A percentile compares a stretch with the other conserved stretches of the same genome.
phyloP scores from a whole-genome alignment of 2,797 vertebrate species.

The Pipistrellus pygmaeus region DNA sequence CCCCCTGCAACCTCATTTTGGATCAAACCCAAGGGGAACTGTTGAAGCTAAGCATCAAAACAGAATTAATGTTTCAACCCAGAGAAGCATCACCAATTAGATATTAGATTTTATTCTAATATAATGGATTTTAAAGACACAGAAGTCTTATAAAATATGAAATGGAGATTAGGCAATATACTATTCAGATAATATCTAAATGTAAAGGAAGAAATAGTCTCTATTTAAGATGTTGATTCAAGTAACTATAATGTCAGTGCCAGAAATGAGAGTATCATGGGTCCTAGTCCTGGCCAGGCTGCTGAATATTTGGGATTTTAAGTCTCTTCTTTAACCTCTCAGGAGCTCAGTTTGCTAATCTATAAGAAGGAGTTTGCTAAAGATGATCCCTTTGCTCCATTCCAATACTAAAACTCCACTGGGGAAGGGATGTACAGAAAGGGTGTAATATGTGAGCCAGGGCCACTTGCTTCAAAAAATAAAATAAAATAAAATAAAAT shows the following conservation, averaged over 20 bases:
- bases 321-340: conserved; percentile 20
- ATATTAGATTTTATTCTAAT: conserved; percentile 43
- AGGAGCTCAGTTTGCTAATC: not conserved
- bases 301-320: conserved; percentile 45
- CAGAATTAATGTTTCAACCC: not conserved
- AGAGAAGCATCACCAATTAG: not conserved
- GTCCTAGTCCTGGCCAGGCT: not conserved
- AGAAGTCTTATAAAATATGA: not conserved
- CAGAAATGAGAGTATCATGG: conserved; percentile 1
- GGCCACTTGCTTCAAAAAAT: not conserved
- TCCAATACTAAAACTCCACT: not conserved
- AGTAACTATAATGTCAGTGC: not conserved
- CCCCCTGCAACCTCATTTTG: conserved; percentile 46
- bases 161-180: not conserved
- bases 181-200: not conserved
- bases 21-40: conserved; percentile 67
- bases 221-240: conserved; percentile 32
- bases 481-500: not conserved
- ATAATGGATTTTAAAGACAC: conserved; percentile 43
- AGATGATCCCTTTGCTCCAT: not conserved
- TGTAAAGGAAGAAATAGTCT: conserved; percentile 23
- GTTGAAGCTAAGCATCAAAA: not conserved
- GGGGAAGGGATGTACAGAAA: not conserved
- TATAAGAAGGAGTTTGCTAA: not conserved
- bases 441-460: not conserved